Evolutionary conservation across 2,113 vertebrate species (phyloP).

Genomic region (Zapornia atra): DNA sequence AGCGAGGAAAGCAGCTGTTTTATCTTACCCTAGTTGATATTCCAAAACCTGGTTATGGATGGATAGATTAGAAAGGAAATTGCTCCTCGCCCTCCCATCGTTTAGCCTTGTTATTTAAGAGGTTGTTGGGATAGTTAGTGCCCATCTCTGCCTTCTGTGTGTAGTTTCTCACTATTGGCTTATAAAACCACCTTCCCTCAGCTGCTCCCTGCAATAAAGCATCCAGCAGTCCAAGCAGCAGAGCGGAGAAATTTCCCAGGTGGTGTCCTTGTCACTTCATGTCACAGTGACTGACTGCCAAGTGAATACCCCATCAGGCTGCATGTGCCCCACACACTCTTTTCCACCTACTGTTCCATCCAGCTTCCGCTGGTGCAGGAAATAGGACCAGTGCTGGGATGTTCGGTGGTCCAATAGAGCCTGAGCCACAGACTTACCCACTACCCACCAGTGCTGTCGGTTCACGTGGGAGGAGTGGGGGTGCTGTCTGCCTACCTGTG

Average conservation of each 20-base stretch:
- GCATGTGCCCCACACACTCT: background rate
- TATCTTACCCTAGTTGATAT: background rate
- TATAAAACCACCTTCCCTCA: background rate
- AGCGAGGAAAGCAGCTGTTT: background rate
- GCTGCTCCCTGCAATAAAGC: background rate
- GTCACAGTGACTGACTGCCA: background rate
- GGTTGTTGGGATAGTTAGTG: background rate
- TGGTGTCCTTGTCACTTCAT: background rate
- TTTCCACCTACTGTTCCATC: background rate
- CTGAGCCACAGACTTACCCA: background rate
- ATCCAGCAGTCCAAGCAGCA: background rate
- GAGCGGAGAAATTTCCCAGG: slow-evolving; percentile 15
- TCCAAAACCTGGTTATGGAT: background rate
- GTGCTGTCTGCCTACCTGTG: background rate
- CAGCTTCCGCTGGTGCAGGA: background rate
- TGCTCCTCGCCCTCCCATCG: background rate
- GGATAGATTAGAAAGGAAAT: background rate
- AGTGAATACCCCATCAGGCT: background rate
- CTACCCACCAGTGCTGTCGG: fast-evolving
- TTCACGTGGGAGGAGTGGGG: background rate
- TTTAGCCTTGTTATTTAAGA: background rate
- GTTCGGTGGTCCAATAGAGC: background rate
- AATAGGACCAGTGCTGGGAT: background rate
- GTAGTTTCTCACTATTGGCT: background rate
- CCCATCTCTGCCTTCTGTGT: background rate